Conservation (phyloP, 1,140 invertebrate genomes). For the Phortica variegata region DNA sequence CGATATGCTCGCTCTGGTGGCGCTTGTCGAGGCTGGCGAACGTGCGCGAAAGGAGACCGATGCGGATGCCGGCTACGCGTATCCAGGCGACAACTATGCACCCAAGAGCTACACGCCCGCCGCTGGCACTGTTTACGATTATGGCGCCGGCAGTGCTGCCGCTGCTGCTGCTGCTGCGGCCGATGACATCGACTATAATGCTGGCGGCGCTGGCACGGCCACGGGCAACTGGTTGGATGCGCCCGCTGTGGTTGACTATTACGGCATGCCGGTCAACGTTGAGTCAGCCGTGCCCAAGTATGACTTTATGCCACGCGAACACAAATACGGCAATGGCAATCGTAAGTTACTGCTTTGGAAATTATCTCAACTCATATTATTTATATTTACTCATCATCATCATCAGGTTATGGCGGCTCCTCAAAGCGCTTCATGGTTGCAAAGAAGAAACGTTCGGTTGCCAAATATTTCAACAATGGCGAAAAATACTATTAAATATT, state of each 20-base stretch:
- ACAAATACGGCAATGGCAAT: conserved; percentile 35
- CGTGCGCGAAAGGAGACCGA: conserved; percentile 48
- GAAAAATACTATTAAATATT: conserved; percentile 44
- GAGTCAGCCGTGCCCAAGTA: conserved; percentile 45
- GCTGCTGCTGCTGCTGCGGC: conserved; percentile 23
- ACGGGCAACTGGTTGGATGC: conserved; percentile 38
- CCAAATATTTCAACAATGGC: conserved; percentile 29
- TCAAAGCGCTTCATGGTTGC: conserved; percentile 51
- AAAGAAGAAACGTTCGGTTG: conserved; percentile 52
- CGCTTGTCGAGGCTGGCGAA: conserved; percentile 51
- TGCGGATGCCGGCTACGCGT: conserved; percentile 17
- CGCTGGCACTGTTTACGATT: conserved; percentile 5
- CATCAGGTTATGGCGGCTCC: conserved; percentile 40
- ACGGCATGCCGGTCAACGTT: conserved; percentile 42
- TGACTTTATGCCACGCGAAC: conserved; percentile 41
- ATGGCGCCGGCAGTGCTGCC: conserved; percentile 11
- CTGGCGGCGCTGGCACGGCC: conserved; percentile 10
- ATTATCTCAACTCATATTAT: too few species aligned
- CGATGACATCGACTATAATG: conserved; percentile 13
- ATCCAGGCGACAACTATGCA: too few species aligned
- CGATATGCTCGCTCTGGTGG: conserved; percentile 51
- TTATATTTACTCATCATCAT: too few species aligned
- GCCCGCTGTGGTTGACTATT: conserved; percentile 42
- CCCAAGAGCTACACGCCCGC: conserved; percentile 1
- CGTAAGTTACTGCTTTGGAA: too few species aligned